Evolutionary conservation across 2,797 vertebrate genomes (phyloP).

Genomic region (Danio choprae): DNA sequence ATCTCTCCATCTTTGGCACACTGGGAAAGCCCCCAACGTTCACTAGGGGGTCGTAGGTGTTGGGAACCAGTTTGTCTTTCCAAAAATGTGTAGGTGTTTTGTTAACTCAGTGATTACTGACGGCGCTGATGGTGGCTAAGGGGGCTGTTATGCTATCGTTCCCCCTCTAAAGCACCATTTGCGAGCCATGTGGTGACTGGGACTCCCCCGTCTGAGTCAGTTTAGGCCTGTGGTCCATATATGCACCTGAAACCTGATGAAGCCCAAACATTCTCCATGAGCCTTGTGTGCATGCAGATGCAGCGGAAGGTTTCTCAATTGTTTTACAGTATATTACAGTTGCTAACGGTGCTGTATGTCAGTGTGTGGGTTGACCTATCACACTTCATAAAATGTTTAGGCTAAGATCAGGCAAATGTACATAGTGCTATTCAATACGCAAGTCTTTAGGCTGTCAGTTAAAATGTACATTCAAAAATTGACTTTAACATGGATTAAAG

Average conservation of each 20-base stretch:
- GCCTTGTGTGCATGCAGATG: constrained; percentile 23
- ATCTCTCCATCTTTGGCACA: constrained; percentile 27
- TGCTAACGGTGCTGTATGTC: not conserved
- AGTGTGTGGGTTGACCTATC: not conserved
- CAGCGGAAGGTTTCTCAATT: not conserved
- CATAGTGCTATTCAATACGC: not conserved
- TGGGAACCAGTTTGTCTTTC: constrained; percentile 63
- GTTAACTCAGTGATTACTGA: constrained; percentile 51
- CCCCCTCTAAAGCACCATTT: constrained; percentile 46
- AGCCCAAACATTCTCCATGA: constrained; percentile 28
- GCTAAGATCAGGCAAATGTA: not conserved
- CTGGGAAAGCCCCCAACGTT: constrained; percentile 55
- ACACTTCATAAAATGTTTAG: not conserved
- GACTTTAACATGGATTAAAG: not conserved
- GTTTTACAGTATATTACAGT: constrained; percentile 38
- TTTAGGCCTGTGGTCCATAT: constrained; percentile 44
- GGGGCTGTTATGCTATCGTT: constrained; percentile 48
- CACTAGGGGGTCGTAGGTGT: constrained; percentile 57
- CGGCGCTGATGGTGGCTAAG: constrained; percentile 22
- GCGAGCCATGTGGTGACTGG: constrained; percentile 31
- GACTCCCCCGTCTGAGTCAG: constrained; percentile 61
- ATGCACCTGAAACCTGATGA: constrained; percentile 42
- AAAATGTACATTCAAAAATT: not conserved
- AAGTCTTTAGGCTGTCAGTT: not conserved
- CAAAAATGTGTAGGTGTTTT: constrained; percentile 63